Evolutionary conservation across 2,888 invertebrate species (phyloP), one percentile per base, ranked within the genome.

Genomic region (Muschampia plurimacula): DNA sequence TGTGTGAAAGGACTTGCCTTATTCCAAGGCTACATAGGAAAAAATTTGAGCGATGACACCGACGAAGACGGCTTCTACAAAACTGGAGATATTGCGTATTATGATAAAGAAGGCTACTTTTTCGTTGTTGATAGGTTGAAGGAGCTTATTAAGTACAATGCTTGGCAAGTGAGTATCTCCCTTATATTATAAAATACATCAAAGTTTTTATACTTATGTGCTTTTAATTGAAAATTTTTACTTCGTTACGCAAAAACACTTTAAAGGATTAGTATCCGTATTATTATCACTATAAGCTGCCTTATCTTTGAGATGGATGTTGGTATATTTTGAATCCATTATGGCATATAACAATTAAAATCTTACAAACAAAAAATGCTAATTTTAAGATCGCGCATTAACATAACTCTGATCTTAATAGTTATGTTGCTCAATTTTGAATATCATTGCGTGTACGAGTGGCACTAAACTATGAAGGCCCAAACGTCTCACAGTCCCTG

Each of bases 61-160:
- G 91, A 91, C 52, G 83, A 83, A 13, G 88, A 90, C n/a, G 90
- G 88, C 0, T 92, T 85, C 76, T 91, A 86, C 75, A 87, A 79
- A 80, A 89, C 90, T 59, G 91, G 91, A 10, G 91, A 91, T 65
- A 82, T 91, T 0, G 90, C 86, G 1, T 90, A 89, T 75, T 91
- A 89, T 52, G 91, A 92, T 72, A 80, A 87, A 49, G 87, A 91
- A 15, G 88, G 88, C 2, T 91, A 82, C 73, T 88, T 91, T 69
- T 91, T 78, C 72, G 85, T 89, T 41, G 86, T 89, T 0, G 91
- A 90, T 52, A 86, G 91, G 77, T 80, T 91, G 22, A 92, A 92
- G 70, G 91, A 92, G 77, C 83, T 91, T 7, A 91, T 92, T 13
- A 91, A 92, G 78, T 91, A 90, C 69, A 91, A 91, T 39, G 84